phyloP scores from a whole-genome alignment of 2,888 invertebrate species.

The Anoncus sp. region DNA sequence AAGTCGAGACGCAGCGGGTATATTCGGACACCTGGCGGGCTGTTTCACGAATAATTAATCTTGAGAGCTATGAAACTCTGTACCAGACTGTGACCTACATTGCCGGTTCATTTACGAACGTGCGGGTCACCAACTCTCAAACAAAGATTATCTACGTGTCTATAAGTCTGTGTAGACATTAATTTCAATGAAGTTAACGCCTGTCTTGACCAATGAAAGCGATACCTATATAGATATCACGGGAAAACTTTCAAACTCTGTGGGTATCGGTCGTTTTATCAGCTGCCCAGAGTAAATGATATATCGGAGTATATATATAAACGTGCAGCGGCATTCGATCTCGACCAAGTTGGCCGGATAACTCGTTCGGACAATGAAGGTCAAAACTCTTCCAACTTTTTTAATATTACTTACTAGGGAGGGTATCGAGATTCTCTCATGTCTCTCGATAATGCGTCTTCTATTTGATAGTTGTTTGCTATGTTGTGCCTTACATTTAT shows the following conservation, averaged over 20 bases:
- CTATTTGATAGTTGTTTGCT: no score
- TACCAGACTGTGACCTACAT: not conserved
- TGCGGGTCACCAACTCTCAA: constrained; percentile 1
- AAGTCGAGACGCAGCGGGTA: constrained; percentile 8
- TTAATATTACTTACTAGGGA: not conserved
- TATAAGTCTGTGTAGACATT: constrained; percentile 7
- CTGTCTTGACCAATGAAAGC: not conserved
- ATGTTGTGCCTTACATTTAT: no score
- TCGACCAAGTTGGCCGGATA: not conserved
- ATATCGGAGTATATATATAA: no score
- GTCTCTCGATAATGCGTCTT: not conserved
- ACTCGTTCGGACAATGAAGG: not conserved
- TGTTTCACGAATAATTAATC: constrained; percentile 40
- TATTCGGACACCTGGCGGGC: constrained; percentile 15
- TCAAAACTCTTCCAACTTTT: not conserved
- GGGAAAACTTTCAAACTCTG: not conserved
- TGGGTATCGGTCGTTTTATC: not conserved
- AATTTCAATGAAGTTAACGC: constrained; percentile 4
- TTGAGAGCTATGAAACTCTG: constrained; percentile 25
- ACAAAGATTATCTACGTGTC: not conserved
- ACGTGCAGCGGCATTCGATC: not conserved
- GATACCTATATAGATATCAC: not conserved
- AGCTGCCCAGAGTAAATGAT: no score
- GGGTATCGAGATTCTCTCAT: not conserved
- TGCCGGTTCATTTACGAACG: constrained; percentile 5